Evolutionary conservation across 2,888 invertebrate genomes (phyloP), one percentile per base, ranked within the genome.

Genomic region (Thecocarcelia acutangulata): DNA sequence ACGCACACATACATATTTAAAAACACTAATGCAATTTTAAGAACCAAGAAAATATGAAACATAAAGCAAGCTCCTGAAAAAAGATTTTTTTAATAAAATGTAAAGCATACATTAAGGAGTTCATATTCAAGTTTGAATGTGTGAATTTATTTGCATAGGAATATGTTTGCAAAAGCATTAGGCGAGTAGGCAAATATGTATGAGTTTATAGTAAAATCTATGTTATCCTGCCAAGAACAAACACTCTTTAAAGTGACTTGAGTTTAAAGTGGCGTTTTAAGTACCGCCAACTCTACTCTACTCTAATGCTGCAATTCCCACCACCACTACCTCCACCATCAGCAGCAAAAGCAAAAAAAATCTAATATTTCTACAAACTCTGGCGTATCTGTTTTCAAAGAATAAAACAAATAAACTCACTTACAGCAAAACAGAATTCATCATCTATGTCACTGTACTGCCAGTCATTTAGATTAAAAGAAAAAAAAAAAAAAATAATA

Each of bases 201-300:
- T 15, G 72, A 63, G 56, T 66, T 68, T 54, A 52, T 72, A 72
- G 66, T 77, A 54, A 70, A 69, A 82, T 82, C 61, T 82, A 73
- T 82, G 77, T 48, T 74, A 82, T 69, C 64, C 74, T 77, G 77
- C 58, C 73, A 82, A 77, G 81, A 77, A 77, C 73, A 82, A 82
- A 78, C 78, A 78, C 68, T 74, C 59, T 37, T n/a, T 42, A 58
- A 69, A 78, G 66, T 82, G 74, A 78, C 77, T 82, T 82, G 59
- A 78, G 82, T 64, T 74, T 74, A 42, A 82, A 82, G 82, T 74
- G 78, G 64, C 69, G 56, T 66, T 82, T 74, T 74, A 74, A 78
- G 74, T 74, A 78, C 78, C 58, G 69, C 64, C 78, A 69, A 68
- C 64, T 63, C 37, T 46, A 61, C 68, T 61, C 73, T 48, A 19